A percentile compares a stretch with the other conserved stretches of the same genome.
These are phyloP conservation scores for Pilophorus perplexus DNA, from an alignment of 2,888 invertebrate species.

Conservation along the genomic window DNA sequence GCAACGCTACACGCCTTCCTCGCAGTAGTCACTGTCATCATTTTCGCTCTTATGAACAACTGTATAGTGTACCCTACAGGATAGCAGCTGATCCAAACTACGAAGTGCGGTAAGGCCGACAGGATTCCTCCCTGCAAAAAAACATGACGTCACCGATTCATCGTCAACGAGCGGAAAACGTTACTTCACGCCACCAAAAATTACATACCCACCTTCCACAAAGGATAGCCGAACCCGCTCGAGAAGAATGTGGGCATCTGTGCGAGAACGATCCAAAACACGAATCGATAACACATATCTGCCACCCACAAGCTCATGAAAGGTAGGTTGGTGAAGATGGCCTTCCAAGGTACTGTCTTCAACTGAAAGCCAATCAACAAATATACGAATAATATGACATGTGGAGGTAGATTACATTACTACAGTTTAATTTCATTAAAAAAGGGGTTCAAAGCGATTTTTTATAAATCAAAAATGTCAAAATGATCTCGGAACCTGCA, in stretches of 20 bases:
- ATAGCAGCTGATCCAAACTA: slow-evolving; percentile 11
- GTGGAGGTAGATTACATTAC: too few relatives aligned
- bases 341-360: slow-evolving; percentile 29
- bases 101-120: neutral
- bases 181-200: neutral
- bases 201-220: slow-evolving; percentile 19
- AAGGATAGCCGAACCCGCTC: slow-evolving; percentile 1
- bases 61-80: slow-evolving; percentile 8
- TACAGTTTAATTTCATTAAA: too few relatives aligned
- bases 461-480: neutral
- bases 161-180: too few relatives aligned
- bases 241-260: slow-evolving; percentile 19
- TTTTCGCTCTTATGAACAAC: slow-evolving; percentile 17
- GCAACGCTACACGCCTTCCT: slow-evolving; percentile 10
- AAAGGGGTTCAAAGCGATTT: neutral
- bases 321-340: slow-evolving; percentile 10
- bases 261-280: slow-evolving; percentile 7
- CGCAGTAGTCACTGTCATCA: neutral
- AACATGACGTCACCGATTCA: too few relatives aligned
- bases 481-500: neutral
- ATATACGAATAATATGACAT: too few relatives aligned
- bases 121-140: slow-evolving; percentile 11
- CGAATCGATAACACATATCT: slow-evolving; percentile 2
- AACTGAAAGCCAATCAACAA: too few relatives aligned
- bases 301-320: neutral